These are phyloP conservation scores for Syngnathus rostellatus DNA, from an alignment of 2,797 vertebrate species.

Conservation along the genomic window DNA sequence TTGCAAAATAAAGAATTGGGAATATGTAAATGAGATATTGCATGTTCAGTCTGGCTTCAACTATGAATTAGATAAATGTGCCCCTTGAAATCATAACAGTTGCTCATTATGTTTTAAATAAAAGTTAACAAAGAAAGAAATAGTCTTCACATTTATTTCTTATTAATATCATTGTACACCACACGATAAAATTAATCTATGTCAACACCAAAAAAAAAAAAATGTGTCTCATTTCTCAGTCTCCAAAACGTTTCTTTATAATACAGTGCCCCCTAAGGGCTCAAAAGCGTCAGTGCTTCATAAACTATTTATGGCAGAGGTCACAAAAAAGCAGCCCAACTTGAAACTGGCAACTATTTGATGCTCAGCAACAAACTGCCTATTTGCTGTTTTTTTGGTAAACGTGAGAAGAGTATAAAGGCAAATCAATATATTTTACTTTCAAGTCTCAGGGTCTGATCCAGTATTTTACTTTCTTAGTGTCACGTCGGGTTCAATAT, in stretches of 20 bases:
- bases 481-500: neutral
- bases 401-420: no score
- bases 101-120: neutral
- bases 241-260: constrained; percentile 30
- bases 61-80: neutral
- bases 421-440: no score
- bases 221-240: neutral
- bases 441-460: constrained; percentile 38
- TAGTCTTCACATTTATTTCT: neutral
- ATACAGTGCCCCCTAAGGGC: constrained; percentile 63
- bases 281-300: constrained; percentile 21
- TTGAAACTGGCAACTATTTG: constrained; percentile 6
- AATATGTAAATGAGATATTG: neutral
- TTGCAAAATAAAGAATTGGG: no score
- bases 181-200: neutral
- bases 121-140: neutral
- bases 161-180: neutral
- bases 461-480: constrained; percentile 6
- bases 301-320: neutral
- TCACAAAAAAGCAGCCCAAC: constrained; percentile 19
- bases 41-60: neutral
- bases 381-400: no score
- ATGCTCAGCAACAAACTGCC: constrained; percentile 6
- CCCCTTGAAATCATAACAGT: constrained; percentile 1
- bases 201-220: neutral